Percentiles rank a stretch among this genome's conserved stretches.
Evolutionary conservation across 1,140 invertebrate genomes (phyloP).

Genomic region (Drosophila pandora): DNA sequence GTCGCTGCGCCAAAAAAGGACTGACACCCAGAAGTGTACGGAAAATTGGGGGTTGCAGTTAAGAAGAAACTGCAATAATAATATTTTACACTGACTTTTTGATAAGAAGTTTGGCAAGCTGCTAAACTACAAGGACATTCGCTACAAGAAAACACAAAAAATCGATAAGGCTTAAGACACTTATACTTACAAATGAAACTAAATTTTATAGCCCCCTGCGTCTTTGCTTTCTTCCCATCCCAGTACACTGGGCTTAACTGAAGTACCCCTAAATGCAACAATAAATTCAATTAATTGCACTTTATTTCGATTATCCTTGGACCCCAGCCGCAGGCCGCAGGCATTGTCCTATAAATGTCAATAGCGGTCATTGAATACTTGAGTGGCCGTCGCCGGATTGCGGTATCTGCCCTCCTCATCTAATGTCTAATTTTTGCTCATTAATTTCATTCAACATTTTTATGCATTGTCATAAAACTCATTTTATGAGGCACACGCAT

Average conservation of each 20-base stretch:
- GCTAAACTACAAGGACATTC: background rate
- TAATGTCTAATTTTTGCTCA: slow-evolving; percentile 79
- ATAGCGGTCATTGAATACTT: slow-evolving; percentile 72
- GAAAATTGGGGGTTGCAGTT: background rate
- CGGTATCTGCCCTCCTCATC: slow-evolving; percentile 20
- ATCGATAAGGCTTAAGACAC: background rate
- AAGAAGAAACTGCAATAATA: background rate
- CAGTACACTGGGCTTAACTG: background rate
- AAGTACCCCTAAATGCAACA: slow-evolving; percentile 56
- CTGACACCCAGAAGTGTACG: background rate
- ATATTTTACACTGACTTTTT: background rate
- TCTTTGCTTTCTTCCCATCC: background rate
- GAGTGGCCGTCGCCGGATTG: slow-evolving; percentile 28
- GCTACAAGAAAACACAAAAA: background rate
- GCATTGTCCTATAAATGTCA: slow-evolving; percentile 64
- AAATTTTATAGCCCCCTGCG: background rate
- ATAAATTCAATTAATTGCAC: slow-evolving; percentile 83
- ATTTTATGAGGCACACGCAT: slow-evolving; percentile 66
- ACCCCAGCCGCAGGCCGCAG: slow-evolving; percentile 7
- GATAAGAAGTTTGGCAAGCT: background rate
- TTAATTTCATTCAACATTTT: slow-evolving; percentile 79
- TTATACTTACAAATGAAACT: background rate
- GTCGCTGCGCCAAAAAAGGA: slow-evolving; percentile 39
- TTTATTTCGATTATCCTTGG: slow-evolving; percentile 72
- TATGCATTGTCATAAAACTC: slow-evolving; percentile 81